phyloP scores from a whole-genome alignment of 2,113 vertebrate genomes.

The Mobula hypostoma region DNA sequence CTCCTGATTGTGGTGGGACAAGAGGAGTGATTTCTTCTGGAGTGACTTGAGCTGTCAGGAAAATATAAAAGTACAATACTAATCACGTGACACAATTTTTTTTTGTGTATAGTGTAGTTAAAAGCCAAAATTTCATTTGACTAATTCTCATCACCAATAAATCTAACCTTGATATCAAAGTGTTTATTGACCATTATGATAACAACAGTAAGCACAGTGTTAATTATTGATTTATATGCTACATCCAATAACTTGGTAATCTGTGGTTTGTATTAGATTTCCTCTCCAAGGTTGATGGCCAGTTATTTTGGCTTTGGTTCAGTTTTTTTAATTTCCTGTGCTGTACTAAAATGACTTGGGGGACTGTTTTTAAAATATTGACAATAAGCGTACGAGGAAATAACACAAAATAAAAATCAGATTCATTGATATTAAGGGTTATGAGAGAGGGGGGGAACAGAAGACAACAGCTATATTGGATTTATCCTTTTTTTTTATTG shows the following conservation, averaged over 20 bases:
- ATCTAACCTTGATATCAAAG: not conserved
- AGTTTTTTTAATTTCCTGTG: not conserved
- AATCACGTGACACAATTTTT: not conserved
- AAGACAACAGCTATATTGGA: no score
- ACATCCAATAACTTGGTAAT: not conserved
- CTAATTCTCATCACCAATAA: not conserved
- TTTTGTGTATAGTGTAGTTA: not conserved
- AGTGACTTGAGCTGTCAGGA: slow-evolving; percentile 77
- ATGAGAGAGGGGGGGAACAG: no score
- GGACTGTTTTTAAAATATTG: not conserved
- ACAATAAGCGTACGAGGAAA: no score
- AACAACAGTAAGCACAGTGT: not conserved
- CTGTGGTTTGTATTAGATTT: not conserved
- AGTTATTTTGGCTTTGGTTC: not conserved
- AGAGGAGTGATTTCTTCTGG: slow-evolving; percentile 95
- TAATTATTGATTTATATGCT: not conserved
- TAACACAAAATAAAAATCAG: no score
- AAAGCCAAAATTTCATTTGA: not conserved
- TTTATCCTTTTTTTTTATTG: no score
- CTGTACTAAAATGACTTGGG: no score
- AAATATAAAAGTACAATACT: slow-evolving; percentile 41
- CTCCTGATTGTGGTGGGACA: slow-evolving; percentile 92
- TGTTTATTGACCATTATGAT: not conserved
- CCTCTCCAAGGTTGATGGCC: not conserved
- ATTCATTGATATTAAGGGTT: no score